A percentile compares a stretch with the other conserved stretches of the same genome.
phyloP scores from a whole-genome alignment of 2,113 vertebrate species.

The Rana temporaria region DNA sequence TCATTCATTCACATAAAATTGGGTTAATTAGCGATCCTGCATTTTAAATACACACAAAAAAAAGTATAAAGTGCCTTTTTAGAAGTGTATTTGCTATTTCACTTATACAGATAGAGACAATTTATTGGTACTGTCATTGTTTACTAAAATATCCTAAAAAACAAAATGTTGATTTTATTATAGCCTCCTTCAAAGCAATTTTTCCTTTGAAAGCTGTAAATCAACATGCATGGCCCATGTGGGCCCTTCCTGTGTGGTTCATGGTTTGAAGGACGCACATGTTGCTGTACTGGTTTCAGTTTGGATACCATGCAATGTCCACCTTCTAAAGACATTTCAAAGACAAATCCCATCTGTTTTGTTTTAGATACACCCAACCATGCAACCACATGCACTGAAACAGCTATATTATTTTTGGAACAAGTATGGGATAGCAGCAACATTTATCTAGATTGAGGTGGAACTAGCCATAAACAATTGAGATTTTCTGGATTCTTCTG shows the following conservation, averaged over 20 bases:
- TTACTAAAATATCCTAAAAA: constrained; percentile 1
- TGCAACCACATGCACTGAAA: constrained; percentile 47
- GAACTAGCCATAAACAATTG: constrained; percentile 2
- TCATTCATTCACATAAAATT: neutral
- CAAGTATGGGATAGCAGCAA: constrained; percentile 4
- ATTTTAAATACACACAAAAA: neutral
- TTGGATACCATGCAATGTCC: constrained; percentile 24
- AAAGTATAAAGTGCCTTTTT: no score
- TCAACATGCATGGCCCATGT: constrained; percentile 15
- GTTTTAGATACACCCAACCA: constrained; percentile 27
- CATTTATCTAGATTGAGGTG: constrained; percentile 6
- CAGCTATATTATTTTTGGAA: constrained; percentile 31
- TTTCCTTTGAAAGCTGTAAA: constrained; percentile 9
- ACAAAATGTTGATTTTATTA: constrained; percentile 17
- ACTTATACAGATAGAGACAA: no score
- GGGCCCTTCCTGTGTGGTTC: constrained; percentile 41
- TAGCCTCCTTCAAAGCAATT: neutral
- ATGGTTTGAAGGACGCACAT: constrained; percentile 32
- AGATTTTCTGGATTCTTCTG: neutral
- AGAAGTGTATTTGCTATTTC: no score
- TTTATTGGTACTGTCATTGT: constrained; percentile 5
- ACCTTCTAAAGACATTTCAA: constrained; percentile 44
- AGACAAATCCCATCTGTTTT: constrained; percentile 44
- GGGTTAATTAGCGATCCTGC: neutral
- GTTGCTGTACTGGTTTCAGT: constrained; percentile 24